phyloP scores from a whole-genome alignment of 2,888 invertebrate species.

The Spatulosminthurus flaviceps region DNA sequence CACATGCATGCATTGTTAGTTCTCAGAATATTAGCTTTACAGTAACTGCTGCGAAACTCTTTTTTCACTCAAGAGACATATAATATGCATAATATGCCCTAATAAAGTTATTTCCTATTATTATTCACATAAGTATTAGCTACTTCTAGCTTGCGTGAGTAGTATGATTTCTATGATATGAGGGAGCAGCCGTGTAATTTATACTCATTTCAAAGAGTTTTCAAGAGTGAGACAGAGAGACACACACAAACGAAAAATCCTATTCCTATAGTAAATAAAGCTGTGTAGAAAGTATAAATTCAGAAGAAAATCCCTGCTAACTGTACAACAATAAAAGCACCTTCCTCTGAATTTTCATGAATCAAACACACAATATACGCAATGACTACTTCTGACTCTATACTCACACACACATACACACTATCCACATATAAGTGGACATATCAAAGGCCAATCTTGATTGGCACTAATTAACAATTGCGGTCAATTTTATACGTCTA shows the following conservation, averaged over 20 bases:
- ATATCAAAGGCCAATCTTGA: constrained; percentile 58
- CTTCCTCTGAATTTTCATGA: too few species aligned
- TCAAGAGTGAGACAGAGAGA: background rate
- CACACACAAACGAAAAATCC: too few species aligned
- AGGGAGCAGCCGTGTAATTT: background rate
- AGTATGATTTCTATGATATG: constrained; percentile 5
- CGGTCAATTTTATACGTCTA: constrained; percentile 41
- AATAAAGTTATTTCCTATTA: background rate
- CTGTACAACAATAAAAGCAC: too few species aligned
- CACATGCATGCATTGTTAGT: too few species aligned
- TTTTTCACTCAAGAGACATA: too few species aligned
- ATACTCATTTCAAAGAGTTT: background rate
- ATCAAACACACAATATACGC: background rate
- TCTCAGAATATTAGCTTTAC: too few species aligned
- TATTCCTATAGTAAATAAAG: background rate
- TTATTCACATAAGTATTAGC: background rate
- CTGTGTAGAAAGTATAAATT: background rate
- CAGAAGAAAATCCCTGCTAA: background rate
- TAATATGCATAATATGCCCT: too few species aligned
- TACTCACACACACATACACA: constrained; percentile 4
- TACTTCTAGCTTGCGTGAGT: background rate
- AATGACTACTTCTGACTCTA: background rate
- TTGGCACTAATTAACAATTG: constrained; percentile 57
- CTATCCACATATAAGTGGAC: constrained; percentile 3
- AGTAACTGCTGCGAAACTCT: too few species aligned